These are phyloP conservation scores for Leucosticte australis DNA, from an alignment of 2,113 vertebrate genomes.

Conservation along the genomic window DNA sequence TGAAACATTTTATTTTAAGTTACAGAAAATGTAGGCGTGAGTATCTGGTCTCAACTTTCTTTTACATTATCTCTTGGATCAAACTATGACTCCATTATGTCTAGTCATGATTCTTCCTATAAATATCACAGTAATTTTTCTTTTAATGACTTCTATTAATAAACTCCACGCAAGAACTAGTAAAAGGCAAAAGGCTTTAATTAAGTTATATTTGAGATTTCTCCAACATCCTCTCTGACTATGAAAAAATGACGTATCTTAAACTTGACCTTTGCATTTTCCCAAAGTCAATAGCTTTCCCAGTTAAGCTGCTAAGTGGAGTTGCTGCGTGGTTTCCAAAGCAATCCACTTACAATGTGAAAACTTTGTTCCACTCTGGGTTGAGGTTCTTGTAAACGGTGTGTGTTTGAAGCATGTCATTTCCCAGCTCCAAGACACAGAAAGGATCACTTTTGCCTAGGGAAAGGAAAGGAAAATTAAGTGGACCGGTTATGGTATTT, in stretches of 20 bases:
- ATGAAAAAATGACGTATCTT: constrained; percentile 5
- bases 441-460: constrained; percentile 93
- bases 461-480: background rate
- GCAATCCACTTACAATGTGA: constrained; percentile 87
- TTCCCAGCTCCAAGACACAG: constrained; percentile 90
- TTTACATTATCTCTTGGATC: constrained; percentile 47
- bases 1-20: constrained; percentile 23
- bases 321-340: background rate
- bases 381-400: constrained; percentile 90
- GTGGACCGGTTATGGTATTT: background rate
- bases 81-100: constrained; percentile 53
- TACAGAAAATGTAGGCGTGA: background rate
- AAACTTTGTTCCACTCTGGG: constrained; percentile 94
- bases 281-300: constrained; percentile 1
- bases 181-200: constrained; percentile 56
- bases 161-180: constrained; percentile 35
- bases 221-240: constrained; percentile 20
- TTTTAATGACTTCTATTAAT: constrained; percentile 68
- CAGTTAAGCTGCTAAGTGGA: background rate
- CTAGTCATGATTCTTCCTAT: constrained; percentile 59
- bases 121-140: constrained; percentile 62
- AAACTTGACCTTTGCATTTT: constrained; percentile 35
- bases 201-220: constrained; percentile 45
- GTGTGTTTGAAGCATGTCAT: constrained; percentile 90
- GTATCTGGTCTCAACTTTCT: constrained; percentile 18